Base-by-base conservation (phyloP, 2,797 vertebrate genomes). In the Cyclura pinguis region DNA sequence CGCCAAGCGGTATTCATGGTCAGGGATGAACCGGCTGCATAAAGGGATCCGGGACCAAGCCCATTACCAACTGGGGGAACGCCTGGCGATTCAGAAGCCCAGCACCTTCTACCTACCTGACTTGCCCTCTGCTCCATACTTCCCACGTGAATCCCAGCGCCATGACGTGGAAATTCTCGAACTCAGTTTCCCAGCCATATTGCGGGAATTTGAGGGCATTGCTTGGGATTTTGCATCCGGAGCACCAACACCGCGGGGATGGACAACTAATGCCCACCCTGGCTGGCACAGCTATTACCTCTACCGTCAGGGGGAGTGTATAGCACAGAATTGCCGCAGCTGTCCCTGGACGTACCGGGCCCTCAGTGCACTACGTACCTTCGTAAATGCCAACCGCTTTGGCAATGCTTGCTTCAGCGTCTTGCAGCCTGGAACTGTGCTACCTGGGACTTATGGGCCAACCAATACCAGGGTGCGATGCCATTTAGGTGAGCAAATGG, bases 1-100 rank as follows among this genome's bases (percentile, higher is more conserved):
- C 3, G 98, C 98, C 92, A 98, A 98, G 95, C 98, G 98, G 88
- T 98, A 98, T 96, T 98, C 98, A 74, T 98, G 98, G 98, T 98
- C 97, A 50, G 98, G 98, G 90, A 98, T 98, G 98, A 98, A 98
- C 0, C 98, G 98, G 78, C 98, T 98, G 93, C 98, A 98, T 94
- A 98, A 98, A 93, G 98, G 98, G 72, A 96, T 98, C 90, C 95
- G 98, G n/a, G 97, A 98, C 93, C 97, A 98, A 97, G 97, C 97
- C 88, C 80, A 94, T 90, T 85, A 84, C 84, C 84, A 2, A 87
- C 86, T 73, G 91, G 90, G 92, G 96, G 97, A 94, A 84, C 97
- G 96, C 91, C 95, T 97, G 76, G 96, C 98, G 8, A 98, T 98
- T 93, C 98, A 99, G 97, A 98, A 98, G 93, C 98, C 98, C 92